These are phyloP conservation scores for Drosophila pseudotakahashii DNA, from an alignment of 2,888 invertebrate species.

Conservation along the genomic window DNA sequence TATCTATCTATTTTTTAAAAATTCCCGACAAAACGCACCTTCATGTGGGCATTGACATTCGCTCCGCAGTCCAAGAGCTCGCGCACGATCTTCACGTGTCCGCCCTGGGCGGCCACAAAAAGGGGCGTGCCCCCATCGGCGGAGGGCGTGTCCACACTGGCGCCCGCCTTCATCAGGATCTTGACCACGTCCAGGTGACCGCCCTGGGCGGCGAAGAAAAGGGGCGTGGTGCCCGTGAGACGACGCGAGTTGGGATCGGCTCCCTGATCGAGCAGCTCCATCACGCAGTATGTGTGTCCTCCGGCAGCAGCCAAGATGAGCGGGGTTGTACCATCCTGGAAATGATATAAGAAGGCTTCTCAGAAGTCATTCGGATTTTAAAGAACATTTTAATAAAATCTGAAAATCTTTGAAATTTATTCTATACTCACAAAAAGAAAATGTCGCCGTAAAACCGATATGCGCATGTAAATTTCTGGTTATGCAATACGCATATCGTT, in stretches of 20 bases:
- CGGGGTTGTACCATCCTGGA: constrained; percentile 96
- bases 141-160: constrained; percentile 91
- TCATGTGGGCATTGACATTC: constrained; percentile 92
- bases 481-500: too few species aligned
- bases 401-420: too few species aligned
- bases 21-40: too few species aligned
- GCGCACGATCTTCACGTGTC: constrained; percentile 94
- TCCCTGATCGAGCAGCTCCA: constrained; percentile 94
- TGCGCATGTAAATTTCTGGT: too few species aligned
- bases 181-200: constrained; percentile 93
- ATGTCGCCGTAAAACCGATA: too few species aligned
- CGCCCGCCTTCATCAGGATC: constrained; percentile 91
- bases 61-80: constrained; percentile 93
- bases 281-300: constrained; percentile 94
- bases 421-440: too few species aligned
- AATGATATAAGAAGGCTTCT: too few species aligned
- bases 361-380: too few species aligned
- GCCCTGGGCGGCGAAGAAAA: constrained; percentile 97
- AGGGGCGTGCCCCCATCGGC: constrained; percentile 97
- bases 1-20: too few species aligned
- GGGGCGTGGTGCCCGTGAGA: constrained; percentile 95
- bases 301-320: constrained; percentile 96
- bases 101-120: constrained; percentile 95
- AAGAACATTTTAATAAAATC: too few species aligned
- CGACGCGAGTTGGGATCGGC: constrained; percentile 94